Percentiles rank a stretch among this genome's conserved stretches.
These are phyloP conservation scores for Erebia ligea DNA, from an alignment of 2,888 invertebrate genomes.

Conservation along the genomic window DNA sequence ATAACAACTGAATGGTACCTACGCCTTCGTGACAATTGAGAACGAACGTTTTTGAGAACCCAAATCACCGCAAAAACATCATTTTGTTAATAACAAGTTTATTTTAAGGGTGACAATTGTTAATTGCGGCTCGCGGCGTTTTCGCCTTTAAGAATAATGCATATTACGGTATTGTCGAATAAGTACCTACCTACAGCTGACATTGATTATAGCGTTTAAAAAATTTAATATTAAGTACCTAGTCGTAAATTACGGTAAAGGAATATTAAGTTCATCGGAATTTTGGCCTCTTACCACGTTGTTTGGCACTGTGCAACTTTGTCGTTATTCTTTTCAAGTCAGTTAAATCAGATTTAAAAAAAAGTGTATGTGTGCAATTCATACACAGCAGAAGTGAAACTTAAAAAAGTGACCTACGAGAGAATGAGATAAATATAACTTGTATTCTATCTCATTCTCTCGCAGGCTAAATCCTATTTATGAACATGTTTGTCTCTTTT, in stretches of 20 bases:
- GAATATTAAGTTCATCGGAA: neutral
- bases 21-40: slow-evolving; percentile 11
- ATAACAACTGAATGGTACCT: slow-evolving; percentile 7
- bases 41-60: slow-evolving; percentile 16
- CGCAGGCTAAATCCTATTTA: too few species aligned
- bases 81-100: slow-evolving; percentile 25
- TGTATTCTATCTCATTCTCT: too few species aligned
- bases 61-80: slow-evolving; percentile 12
- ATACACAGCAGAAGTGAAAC: too few species aligned
- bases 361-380: too few species aligned
- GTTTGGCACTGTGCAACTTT: slow-evolving; percentile 3
- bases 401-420: too few species aligned
- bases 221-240: slow-evolving; percentile 62
- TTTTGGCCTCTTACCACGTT: neutral
- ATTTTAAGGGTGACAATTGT: slow-evolving; percentile 49
- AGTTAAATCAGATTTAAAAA: too few species aligned
- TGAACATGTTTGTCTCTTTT: too few species aligned
- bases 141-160: slow-evolving; percentile 30
- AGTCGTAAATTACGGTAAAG: slow-evolving; percentile 29
- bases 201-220: slow-evolving; percentile 60
- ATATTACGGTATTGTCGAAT: slow-evolving; percentile 49
- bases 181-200: too few species aligned
- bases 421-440: too few species aligned
- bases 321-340: neutral
- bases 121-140: slow-evolving; percentile 48